Evolutionary conservation across 2,888 invertebrate species (phyloP).

Genomic region (Nasonia oneida): DNA sequence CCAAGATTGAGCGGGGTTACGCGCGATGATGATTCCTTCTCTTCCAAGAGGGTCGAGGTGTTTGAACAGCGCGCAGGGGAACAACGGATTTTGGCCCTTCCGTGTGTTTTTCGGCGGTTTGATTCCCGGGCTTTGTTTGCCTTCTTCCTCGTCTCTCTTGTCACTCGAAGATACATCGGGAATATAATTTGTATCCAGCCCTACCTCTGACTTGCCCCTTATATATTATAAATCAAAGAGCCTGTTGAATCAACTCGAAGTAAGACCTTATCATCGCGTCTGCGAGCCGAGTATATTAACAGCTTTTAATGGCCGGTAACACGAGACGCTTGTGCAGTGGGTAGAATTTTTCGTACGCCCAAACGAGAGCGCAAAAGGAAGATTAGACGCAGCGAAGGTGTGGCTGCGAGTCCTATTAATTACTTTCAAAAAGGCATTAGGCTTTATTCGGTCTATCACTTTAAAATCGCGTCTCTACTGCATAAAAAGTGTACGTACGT

Average conservation of each 20-base stretch:
- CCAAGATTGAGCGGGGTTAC: neutral
- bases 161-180: no score
- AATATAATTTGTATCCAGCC: no score
- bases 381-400: constrained; percentile 46
- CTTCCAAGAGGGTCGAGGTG: neutral
- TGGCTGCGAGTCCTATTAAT: constrained; percentile 20
- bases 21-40: constrained; percentile 37
- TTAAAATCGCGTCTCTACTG: neutral
- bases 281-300: neutral
- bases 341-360: neutral
- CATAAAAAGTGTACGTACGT: no score
- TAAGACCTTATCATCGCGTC: neutral
- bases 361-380: constrained; percentile 36
- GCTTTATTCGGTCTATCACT: neutral
- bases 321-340: neutral
- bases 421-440: constrained; percentile 58
- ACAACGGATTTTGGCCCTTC: constrained; percentile 13
- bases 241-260: neutral
- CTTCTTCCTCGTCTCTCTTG: no score
- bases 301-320: neutral
- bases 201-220: no score
- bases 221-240: neutral
- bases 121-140: constrained; percentile 31
- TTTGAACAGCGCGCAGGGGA: constrained; percentile 32
- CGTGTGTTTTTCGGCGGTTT: constrained; percentile 51